These are phyloP conservation scores for Ictidomys tridecemlineatus DNA, from an alignment of 2,113 vertebrate genomes.

Conservation along the genomic window DNA sequence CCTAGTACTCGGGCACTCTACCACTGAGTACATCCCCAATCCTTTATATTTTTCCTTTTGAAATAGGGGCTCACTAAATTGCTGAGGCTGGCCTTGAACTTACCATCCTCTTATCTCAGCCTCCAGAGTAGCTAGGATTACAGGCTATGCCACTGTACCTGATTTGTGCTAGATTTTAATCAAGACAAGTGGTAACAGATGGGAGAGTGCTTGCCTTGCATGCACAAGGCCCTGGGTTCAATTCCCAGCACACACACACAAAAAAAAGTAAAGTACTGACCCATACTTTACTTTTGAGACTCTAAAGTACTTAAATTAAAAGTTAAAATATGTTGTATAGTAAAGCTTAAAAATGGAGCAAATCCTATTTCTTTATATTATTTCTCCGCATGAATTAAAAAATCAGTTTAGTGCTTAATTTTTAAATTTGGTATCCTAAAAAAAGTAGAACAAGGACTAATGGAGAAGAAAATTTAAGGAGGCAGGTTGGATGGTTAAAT, in stretches of 20 bases:
- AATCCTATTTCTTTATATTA: slow-evolving; percentile 37
- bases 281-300: no score
- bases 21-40: neutral
- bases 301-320: no score
- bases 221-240: no score
- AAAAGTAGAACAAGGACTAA: slow-evolving; percentile 7
- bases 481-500: neutral
- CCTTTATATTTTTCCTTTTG: neutral
- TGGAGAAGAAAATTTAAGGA: slow-evolving; percentile 47
- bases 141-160: neutral
- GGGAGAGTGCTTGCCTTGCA: no score
- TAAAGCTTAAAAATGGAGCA: slow-evolving; percentile 55
- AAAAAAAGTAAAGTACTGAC: no score
- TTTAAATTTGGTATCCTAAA: slow-evolving; percentile 23
- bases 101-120: neutral
- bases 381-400: slow-evolving; percentile 46
- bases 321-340: slow-evolving; percentile 41
- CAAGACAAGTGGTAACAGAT: neutral
- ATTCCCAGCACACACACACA: no score
- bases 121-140: neutral
- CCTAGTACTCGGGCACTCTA: neutral
- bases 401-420: slow-evolving; percentile 57
- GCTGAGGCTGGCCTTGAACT: neutral
- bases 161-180: neutral
- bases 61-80: neutral